phyloP scores from a whole-genome alignment of 2,888 invertebrate species.

The Ganaspis brasiliensis region DNA sequence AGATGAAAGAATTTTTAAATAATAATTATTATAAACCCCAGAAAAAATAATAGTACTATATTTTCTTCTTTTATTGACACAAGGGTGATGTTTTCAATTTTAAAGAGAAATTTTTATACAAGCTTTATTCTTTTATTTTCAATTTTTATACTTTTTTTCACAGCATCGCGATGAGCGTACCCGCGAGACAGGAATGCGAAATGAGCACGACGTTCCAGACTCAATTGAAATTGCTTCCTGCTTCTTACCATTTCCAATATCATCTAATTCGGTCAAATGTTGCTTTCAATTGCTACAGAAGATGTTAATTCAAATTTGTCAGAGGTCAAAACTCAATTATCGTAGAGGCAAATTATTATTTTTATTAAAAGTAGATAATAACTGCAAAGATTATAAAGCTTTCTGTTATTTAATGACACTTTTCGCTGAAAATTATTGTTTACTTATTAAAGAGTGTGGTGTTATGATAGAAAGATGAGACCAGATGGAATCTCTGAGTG shows the following conservation, averaged over 20 bases:
- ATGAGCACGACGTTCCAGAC: neutral
- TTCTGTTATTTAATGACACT: too few relatives aligned
- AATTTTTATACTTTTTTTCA: neutral
- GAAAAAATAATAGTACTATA: neutral
- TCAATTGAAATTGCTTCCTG: constrained; percentile 23
- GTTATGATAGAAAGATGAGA: neutral
- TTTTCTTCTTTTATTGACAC: neutral
- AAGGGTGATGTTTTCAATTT: neutral
- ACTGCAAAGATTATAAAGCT: too few relatives aligned
- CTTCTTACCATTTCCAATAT: constrained; percentile 15
- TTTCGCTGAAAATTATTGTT: too few relatives aligned
- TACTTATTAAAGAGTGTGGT: too few relatives aligned
- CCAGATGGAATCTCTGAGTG: constrained; percentile 8
- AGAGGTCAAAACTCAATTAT: too few relatives aligned
- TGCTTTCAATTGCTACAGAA: neutral
- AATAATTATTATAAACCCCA: neutral
- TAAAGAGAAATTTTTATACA: neutral
- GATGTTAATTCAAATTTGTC: too few relatives aligned
- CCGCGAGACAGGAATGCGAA: constrained; percentile 10
- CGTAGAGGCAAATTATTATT: too few relatives aligned
- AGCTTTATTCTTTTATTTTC: neutral
- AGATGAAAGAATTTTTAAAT: too few relatives aligned
- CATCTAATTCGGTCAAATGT: constrained; percentile 6
- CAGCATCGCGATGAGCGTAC: neutral
- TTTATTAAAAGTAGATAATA: too few relatives aligned